Evolutionary conservation across 2,113 vertebrate species (phyloP), one percentile per base, ranked within the genome.

Genomic region (Anhinga anhinga): DNA sequence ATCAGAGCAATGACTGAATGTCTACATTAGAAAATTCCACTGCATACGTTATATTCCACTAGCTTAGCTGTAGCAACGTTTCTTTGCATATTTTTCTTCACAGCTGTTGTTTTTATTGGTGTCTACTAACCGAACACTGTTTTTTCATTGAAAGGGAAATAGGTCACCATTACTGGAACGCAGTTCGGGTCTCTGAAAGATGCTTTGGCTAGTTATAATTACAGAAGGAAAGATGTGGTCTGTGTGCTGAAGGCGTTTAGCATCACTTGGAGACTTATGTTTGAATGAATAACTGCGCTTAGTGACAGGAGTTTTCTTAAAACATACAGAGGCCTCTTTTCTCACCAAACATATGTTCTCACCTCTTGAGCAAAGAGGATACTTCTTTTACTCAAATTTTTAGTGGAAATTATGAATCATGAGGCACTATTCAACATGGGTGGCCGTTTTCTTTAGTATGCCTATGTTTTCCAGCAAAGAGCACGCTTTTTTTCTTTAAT

Each of bases 351-450:
- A 78, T 40, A 11, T 22, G 5, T 61, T 90, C 88, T 78, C 44
- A 81, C 58, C 38, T 62, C 38, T 62, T 93, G 49, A 67, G 27
- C 3, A 3, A 90, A 80, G 47, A 76, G 9, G 14, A 5, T 77
- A 70, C 62, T 93, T 80, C 32, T 82, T 74, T 80, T 59, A 93
- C 76, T 90, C 42, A 70, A 3, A 49, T 86, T 86, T 80, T 83
- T 45, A 50, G 58, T 88, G 85, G 92, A 95, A 97, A 77, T 77
- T 90, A 56, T 93, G 58, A 96, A 65, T 96, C 70, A 90, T 49
- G 34, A 93, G 26, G 12, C n/a, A 45, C n/a, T 80, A 10, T 45
- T 90, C 45, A 86, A 47, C 47, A 69, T 15, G 45, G 23, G 72
- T 77, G 45, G 58, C 49, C 23, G 0, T 94, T 89, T 97, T 95